A percentile compares a stretch with the other conserved stretches of the same genome.
These are phyloP conservation scores for Calephelis perditalis DNA, from an alignment of 2,888 invertebrate genomes.

Conservation along the genomic window DNA sequence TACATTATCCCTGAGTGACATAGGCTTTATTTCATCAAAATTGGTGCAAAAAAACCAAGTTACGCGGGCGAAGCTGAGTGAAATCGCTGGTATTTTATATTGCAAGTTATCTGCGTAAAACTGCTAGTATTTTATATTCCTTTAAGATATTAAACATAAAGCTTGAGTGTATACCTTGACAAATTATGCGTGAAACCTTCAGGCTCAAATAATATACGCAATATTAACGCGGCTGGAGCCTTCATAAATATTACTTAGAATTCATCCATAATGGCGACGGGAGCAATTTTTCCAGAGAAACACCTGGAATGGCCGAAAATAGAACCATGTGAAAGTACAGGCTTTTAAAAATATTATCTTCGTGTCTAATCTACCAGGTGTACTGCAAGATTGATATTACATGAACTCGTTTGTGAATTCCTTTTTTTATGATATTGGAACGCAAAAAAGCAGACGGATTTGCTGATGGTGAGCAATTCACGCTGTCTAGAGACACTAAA, in stretches of 20 bases:
- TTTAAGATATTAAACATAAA: conserved; percentile 5
- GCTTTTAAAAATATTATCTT: conserved; percentile 16
- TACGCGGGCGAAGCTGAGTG: too few relatives aligned
- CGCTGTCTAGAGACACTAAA: too few relatives aligned
- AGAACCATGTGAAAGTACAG: conserved; percentile 9
- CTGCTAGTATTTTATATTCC: too few relatives aligned
- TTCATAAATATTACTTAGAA: conserved; percentile 68
- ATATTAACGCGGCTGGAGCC: conserved; percentile 49
- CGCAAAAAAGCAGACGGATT: too few relatives aligned
- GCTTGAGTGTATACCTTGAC: conserved; percentile 2
- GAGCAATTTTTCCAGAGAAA: conserved; percentile 22
- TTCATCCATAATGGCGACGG: conserved; percentile 39
- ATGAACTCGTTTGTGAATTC: conserved; percentile 16
- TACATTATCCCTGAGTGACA: too few relatives aligned
- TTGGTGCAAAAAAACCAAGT: too few relatives aligned
- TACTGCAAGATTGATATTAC: conserved; percentile 19
- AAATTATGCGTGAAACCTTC: conserved; percentile 22
- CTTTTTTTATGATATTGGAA: not conserved
- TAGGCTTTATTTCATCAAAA: too few relatives aligned
- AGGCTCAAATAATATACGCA: conserved; percentile 70
- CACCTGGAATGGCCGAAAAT: conserved; percentile 18
- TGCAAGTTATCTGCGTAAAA: too few relatives aligned
- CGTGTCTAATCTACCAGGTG: conserved; percentile 22
- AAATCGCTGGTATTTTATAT: too few relatives aligned
- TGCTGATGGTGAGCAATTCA: too few relatives aligned